Base-by-base conservation (phyloP, 1,140 invertebrate genomes). In the Meloidogyne exigua region DNA sequence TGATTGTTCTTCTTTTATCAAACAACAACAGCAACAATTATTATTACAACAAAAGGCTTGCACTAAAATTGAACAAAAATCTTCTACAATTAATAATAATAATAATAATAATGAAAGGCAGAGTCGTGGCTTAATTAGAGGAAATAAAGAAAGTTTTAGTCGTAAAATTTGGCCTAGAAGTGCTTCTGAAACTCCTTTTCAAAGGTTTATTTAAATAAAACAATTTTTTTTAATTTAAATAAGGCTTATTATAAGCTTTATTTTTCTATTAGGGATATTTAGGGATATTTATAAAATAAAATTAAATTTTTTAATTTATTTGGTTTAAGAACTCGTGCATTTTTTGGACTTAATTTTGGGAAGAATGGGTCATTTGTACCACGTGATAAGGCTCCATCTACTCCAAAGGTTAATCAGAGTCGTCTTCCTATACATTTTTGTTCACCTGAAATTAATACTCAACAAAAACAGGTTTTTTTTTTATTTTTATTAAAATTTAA, bases 91-190 rank as follows among this genome's bases (percentile, higher is more conserved):
- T 18, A 49, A 1, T 0, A 13, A 15, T 18, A 49, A 1, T 3
- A 49, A 49, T 49, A 49, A 57, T 57, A 57, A n/a, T 57, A 57
- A 57, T 57, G 49, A 57, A 57, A 57, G 49, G 21, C 49, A 57
- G 21, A 57, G 49, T 57, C 49, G 49, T n/a, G 49, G 49, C n/a
- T n/a, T 57, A 7, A 57, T n/a, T 57, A 57, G 49, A 57, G 49
- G 49, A 57, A 57, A 57, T 57, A 57, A 57, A 7, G n/a, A 28
- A 15, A 62, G 18, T 71, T 7, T 7, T 1, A n/a, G 49, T 57
- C 49, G 49, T 57, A 57, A 57, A 57, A 57, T 57, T 9, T 57
- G 49, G 49, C 49, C 49, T 57, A 57, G 49, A 57, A 57, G 49
- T 57, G 18, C 49, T n/a, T 57, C 49, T 57, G 49, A 57, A 7